These are phyloP conservation scores for Chauna torquata DNA, from an alignment of 2,113 vertebrate genomes.

Conservation along the genomic window DNA sequence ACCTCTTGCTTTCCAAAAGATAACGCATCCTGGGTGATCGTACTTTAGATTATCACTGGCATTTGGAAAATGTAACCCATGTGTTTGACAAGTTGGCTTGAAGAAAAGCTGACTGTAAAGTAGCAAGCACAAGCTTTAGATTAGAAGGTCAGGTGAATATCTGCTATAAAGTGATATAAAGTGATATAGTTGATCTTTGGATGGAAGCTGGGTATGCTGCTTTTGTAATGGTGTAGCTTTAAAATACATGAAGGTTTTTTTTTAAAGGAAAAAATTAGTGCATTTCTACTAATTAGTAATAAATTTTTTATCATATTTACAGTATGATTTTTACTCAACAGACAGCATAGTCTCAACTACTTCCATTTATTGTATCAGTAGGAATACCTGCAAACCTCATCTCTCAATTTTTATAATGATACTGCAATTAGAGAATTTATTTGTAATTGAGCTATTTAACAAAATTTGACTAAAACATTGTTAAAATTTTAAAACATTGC, in stretches of 20 bases:
- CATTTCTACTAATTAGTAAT: neutral
- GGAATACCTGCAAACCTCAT: neutral
- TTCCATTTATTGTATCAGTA: neutral
- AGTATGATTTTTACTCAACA: neutral
- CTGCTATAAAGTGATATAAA: neutral
- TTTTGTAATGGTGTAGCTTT: neutral
- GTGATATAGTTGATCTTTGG: neutral
- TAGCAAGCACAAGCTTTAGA: constrained; percentile 42
- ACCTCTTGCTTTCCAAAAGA: constrained; percentile 39
- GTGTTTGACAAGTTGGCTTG: constrained; percentile 50
- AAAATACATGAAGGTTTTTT: neutral
- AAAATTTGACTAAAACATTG: neutral
- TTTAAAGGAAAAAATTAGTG: neutral
- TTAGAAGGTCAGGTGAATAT: constrained; percentile 58
- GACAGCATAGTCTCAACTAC: neutral
- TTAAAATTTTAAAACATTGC: neutral
- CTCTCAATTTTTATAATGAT: neutral
- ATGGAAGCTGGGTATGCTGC: neutral
- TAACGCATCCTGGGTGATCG: constrained; percentile 29
- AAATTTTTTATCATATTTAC: neutral
- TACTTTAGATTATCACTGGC: constrained; percentile 36
- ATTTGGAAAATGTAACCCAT: constrained; percentile 45
- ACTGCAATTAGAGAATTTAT: neutral
- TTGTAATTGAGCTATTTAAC: neutral
- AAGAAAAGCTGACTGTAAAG: constrained; percentile 40